Percentiles rank a stretch among this genome's conserved stretches.
phyloP scores from a whole-genome alignment of 2,888 invertebrate species.

The Microdon myrmicae region DNA sequence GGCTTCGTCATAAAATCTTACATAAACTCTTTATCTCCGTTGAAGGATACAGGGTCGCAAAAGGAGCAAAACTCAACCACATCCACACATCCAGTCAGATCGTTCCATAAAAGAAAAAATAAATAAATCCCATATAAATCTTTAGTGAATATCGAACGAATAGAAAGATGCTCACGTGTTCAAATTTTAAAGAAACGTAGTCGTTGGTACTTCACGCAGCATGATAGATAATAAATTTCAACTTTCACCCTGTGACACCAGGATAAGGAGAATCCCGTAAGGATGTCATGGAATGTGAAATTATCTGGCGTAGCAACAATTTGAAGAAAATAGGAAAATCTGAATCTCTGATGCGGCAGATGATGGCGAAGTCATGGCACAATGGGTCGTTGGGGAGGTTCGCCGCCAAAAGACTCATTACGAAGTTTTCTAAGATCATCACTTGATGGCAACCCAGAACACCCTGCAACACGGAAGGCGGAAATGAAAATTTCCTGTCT shows the following conservation, averaged over 20 bases:
- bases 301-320: slow-evolving; percentile 16
- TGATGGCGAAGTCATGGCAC: slow-evolving; percentile 7
- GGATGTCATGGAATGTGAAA: slow-evolving; percentile 10
- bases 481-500: slow-evolving; percentile 24
- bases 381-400: slow-evolving; percentile 20
- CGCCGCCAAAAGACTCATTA: slow-evolving; percentile 19
- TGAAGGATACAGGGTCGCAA: neutral
- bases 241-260: neutral
- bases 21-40: slow-evolving; percentile 1
- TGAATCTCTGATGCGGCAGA: slow-evolving; percentile 1
- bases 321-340: slow-evolving; percentile 3
- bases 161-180: slow-evolving; percentile 12
- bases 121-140: too few relatives aligned
- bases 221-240: slow-evolving; percentile 24
- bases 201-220: neutral
- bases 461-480: neutral
- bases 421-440: slow-evolving; percentile 25
- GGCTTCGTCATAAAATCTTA: slow-evolving; percentile 10
- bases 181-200: slow-evolving; percentile 14
- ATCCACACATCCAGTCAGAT: slow-evolving; percentile 16
- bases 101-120: neutral
- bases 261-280: neutral
- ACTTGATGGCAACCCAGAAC: slow-evolving; percentile 15
- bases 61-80: too few relatives aligned
- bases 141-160: slow-evolving; percentile 12